Evolutionary conservation across 1,140 invertebrate species (phyloP).

Genomic region (Drosophila watanabei): DNA sequence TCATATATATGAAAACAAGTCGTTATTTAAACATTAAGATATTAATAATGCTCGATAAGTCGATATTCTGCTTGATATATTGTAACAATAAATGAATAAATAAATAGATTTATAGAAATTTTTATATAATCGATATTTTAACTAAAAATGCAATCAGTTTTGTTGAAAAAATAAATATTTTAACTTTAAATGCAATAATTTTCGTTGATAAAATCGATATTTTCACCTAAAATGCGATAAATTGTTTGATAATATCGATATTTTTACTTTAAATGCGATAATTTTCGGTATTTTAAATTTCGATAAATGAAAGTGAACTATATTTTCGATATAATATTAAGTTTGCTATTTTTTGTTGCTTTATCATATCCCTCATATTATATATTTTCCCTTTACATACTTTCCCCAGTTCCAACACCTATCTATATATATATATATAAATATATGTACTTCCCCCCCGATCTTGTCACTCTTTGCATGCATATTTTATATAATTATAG

Average conservation of each 20-base stretch:
- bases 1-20: not conserved
- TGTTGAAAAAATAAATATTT: no score
- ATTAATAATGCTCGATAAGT: not conserved
- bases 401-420: not conserved
- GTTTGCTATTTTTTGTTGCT: no score
- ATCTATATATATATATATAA: not conserved
- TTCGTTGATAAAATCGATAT: no score
- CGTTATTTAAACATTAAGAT: not conserved
- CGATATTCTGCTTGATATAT: not conserved
- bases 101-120: not conserved
- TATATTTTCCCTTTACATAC: not conserved
- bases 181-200: no score
- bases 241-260: no score
- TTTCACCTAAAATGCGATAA: no score
- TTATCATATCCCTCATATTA: not conserved
- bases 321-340: no score
- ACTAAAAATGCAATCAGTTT: no score
- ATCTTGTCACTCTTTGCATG: conserved; percentile 24
- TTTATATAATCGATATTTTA: no score
- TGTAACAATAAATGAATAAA: not conserved
- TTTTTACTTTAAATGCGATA: no score
- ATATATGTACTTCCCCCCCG: not conserved
- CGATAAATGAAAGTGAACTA: no score
- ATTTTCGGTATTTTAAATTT: no score
- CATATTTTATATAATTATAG: conserved; percentile 37